These are phyloP conservation scores for Galago senegalensis DNA, from an alignment of 2,797 vertebrate species.

Conservation along the genomic window DNA sequence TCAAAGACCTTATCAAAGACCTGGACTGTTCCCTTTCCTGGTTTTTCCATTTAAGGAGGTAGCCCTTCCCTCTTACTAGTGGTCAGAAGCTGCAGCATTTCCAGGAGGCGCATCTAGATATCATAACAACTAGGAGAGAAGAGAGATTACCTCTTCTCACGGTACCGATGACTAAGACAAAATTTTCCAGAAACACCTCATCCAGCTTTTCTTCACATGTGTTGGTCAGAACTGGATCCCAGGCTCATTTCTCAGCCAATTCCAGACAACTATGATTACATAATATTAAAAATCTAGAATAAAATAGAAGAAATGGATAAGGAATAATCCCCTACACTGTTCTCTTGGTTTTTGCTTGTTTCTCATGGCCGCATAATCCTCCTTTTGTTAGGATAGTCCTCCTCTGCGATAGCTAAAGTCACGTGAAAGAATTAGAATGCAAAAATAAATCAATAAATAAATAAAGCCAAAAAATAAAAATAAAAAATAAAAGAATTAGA, in stretches of 20 bases:
- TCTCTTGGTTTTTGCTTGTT: background rate
- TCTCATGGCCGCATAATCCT: background rate
- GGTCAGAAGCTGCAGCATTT: background rate
- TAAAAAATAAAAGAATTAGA: background rate
- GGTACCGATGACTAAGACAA: background rate
- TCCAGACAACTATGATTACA: background rate
- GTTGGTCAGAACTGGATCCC: background rate
- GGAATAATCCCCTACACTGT: background rate
- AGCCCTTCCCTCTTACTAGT: background rate
- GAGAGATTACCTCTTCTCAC: background rate
- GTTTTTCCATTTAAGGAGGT: background rate
- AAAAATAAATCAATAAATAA: background rate
- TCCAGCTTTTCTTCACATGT: background rate
- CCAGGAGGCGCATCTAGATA: background rate
- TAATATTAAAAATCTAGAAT: background rate
- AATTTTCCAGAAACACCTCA: background rate
- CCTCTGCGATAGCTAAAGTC: background rate
- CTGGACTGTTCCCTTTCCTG: background rate
- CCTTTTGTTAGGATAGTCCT: background rate
- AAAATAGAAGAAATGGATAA: background rate
- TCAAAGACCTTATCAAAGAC: background rate
- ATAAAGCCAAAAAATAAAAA: no score
- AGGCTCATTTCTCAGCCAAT: background rate
- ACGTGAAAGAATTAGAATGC: constrained; percentile 27
- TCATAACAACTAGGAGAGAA: background rate